Percentiles rank a stretch among this genome's conserved stretches.
Evolutionary conservation across 2,797 vertebrate genomes (phyloP).

Genomic region (Pipistrellus kuhlii): DNA sequence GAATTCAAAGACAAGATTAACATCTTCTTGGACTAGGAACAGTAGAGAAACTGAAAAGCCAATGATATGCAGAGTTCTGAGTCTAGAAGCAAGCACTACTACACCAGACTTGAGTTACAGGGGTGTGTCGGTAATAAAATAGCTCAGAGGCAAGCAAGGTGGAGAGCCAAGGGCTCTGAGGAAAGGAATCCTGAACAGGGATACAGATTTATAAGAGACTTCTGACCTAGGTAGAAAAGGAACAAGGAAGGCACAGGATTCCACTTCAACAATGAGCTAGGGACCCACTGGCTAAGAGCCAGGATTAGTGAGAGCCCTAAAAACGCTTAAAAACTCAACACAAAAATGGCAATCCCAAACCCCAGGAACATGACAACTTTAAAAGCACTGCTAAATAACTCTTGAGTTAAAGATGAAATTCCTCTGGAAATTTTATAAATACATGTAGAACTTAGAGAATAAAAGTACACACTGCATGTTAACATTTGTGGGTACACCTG

Average conservation of each 20-base stretch:
- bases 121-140: neutral
- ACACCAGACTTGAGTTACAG: neutral
- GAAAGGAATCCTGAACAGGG: neutral
- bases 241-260: neutral
- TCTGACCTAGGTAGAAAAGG: neutral
- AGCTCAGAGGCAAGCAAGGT: neutral
- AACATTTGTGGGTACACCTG: neutral
- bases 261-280: neutral
- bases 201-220: neutral
- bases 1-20: constrained; percentile 38
- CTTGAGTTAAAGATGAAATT: constrained; percentile 16
- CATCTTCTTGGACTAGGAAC: neutral
- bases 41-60: constrained; percentile 7
- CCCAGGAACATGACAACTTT: neutral
- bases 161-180: neutral
- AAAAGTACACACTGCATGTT: neutral
- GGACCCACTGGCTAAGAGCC: neutral
- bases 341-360: neutral
- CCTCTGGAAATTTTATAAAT: neutral
- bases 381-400: neutral
- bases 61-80: neutral
- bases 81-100: neutral
- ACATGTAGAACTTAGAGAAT: neutral
- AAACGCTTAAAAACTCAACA: constrained; percentile 6
- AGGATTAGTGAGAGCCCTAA: neutral